These are phyloP conservation scores for Nycticryphes semicollaris DNA, from an alignment of 2,113 vertebrate genomes.

Conservation along the genomic window DNA sequence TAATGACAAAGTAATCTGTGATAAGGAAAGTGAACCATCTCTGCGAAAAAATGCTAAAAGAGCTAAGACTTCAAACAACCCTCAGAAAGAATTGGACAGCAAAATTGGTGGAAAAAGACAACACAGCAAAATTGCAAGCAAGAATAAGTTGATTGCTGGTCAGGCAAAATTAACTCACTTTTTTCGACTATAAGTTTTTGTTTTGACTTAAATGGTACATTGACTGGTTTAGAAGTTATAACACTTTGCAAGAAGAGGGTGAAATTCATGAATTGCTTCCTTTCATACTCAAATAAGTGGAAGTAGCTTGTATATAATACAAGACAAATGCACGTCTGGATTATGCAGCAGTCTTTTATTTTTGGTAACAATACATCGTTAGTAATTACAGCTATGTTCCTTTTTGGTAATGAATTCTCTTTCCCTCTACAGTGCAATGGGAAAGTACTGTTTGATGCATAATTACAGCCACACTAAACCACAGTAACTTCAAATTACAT, in stretches of 20 bases:
- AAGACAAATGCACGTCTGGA: slow-evolving; percentile 27
- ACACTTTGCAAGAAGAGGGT: not conserved
- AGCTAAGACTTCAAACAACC: slow-evolving; percentile 44
- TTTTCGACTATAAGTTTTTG: slow-evolving; percentile 80
- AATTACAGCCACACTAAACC: not conserved
- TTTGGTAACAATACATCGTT: slow-evolving; percentile 43
- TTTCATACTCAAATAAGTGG: not conserved
- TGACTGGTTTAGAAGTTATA: not conserved
- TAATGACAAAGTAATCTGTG: slow-evolving; percentile 65
- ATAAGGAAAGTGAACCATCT: slow-evolving; percentile 76
- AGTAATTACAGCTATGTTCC: not conserved
- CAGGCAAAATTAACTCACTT: slow-evolving; percentile 89
- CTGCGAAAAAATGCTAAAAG: slow-evolving; percentile 73
- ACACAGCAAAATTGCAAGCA: slow-evolving; percentile 65
- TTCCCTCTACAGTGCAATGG: not conserved
- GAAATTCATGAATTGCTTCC: not conserved
- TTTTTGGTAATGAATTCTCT: not conserved
- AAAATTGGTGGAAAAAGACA: slow-evolving; percentile 58
- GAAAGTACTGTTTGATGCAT: not conserved
- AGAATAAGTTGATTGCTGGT: slow-evolving; percentile 84
- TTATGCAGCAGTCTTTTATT: slow-evolving; percentile 66
- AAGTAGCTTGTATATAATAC: not conserved
- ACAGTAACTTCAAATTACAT: slow-evolving; percentile 13
- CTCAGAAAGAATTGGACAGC: slow-evolving; percentile 30
- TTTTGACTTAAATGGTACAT: not conserved